Conservation (phyloP, 2,113 vertebrate genomes). For the Lucifuga dentata region DNA sequence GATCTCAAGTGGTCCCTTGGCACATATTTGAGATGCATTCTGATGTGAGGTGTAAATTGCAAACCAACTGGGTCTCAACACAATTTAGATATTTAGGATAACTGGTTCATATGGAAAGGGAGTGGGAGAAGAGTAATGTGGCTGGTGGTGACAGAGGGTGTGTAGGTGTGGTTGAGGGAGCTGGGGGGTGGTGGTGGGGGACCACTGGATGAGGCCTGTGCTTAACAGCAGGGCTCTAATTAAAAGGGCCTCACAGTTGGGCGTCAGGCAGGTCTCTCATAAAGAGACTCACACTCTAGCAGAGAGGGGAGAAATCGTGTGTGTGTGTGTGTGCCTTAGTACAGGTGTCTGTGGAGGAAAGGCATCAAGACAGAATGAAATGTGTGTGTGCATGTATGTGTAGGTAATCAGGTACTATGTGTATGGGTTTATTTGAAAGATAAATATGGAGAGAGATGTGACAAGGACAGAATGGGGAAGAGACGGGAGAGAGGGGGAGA, state of each 20-base stretch:
- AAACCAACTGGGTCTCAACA: neutral
- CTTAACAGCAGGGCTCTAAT: conserved; percentile 78
- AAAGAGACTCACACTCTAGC: conserved; percentile 60
- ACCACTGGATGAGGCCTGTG: conserved; percentile 54
- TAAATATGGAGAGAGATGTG: neutral
- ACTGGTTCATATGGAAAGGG: conserved; percentile 9
- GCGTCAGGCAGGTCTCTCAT: conserved; percentile 58
- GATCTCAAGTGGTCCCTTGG: neutral
- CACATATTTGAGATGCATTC: neutral
- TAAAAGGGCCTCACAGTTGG: conserved; percentile 76
- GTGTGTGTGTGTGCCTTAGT: conserved; percentile 25
- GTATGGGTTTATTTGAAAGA: neutral
- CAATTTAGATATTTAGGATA: neutral
- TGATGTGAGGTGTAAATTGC: neutral
- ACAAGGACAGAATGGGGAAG: no score
- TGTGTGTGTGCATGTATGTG: conserved; percentile 1
- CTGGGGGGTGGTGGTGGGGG: conserved; percentile 30
- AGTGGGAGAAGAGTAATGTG: neutral
- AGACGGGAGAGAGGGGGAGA: no score
- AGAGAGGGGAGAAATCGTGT: conserved; percentile 48
- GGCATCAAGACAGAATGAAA: neutral
- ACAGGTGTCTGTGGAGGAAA: conserved; percentile 38
- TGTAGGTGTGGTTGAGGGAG: conserved; percentile 49
- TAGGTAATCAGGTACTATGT: neutral
- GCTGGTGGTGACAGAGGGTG: conserved; percentile 38